These are phyloP conservation scores for Platerodrilus igneus DNA, from an alignment of 2,888 invertebrate genomes.

Conservation along the genomic window DNA sequence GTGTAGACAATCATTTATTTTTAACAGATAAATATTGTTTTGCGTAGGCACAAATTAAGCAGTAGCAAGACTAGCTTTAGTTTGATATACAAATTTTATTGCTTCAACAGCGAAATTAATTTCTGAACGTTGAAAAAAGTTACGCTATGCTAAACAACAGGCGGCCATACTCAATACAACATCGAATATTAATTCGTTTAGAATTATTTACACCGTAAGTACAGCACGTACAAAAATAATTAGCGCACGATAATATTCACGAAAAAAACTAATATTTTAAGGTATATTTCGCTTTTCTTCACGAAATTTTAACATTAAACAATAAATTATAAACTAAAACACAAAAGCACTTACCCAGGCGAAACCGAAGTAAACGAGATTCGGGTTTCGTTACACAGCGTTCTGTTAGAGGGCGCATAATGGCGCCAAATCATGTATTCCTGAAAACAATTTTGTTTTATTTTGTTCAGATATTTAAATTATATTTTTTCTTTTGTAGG, in stretches of 20 bases:
- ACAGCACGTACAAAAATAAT: conserved; percentile 1
- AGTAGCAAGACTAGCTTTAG: background rate
- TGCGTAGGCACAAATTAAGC: too few relatives aligned
- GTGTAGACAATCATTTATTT: conserved; percentile 4
- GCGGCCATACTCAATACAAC: conserved; percentile 6
- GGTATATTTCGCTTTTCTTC: too few relatives aligned
- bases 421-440: too few relatives aligned
- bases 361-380: too few relatives aligned
- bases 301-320: too few relatives aligned
- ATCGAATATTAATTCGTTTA: conserved; percentile 4
- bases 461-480: too few relatives aligned
- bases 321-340: too few relatives aligned
- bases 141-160: background rate
- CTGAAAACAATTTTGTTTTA: too few relatives aligned
- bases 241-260: conserved; percentile 4
- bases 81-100: background rate
- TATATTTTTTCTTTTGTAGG: too few relatives aligned
- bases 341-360: too few relatives aligned
- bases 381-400: too few relatives aligned
- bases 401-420: too few relatives aligned
- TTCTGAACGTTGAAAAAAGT: conserved; percentile 3
- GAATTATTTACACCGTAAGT: conserved; percentile 5
- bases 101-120: background rate
- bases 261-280: conserved; percentile 5
- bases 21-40: background rate